These are phyloP conservation scores for Philereme transversata DNA, from an alignment of 2,888 invertebrate species.

Conservation along the genomic window DNA sequence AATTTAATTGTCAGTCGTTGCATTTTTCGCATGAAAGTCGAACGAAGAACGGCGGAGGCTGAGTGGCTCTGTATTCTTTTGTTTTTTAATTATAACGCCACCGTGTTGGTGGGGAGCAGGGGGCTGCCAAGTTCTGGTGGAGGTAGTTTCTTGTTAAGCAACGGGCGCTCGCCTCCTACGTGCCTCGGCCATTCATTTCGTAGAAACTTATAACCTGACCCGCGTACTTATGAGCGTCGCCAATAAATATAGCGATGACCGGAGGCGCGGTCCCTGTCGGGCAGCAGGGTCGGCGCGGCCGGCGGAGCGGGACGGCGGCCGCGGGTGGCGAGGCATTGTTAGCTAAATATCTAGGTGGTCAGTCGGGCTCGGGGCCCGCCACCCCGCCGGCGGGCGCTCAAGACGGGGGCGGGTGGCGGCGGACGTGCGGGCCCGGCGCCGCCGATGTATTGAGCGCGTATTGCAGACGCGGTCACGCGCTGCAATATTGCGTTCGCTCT, in stretches of 20 bases:
- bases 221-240: conserved; percentile 84
- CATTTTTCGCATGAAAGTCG: conserved; percentile 75
- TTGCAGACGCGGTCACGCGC: conserved; percentile 84
- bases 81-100: conserved; percentile 83
- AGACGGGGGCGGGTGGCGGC: conserved; percentile 67
- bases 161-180: conserved; percentile 74
- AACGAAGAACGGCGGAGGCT: conserved; percentile 72
- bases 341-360: conserved; percentile 84
- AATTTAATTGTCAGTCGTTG: conserved; percentile 68
- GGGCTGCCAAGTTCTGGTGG: conserved; percentile 69
- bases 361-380: conserved; percentile 63
- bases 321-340: conserved; percentile 79
- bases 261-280: conserved; percentile 73
- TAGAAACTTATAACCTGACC: conserved; percentile 83
- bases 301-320: conserved; percentile 67
- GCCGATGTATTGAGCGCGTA: conserved; percentile 84
- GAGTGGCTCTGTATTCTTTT: conserved; percentile 82
- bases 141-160: conserved; percentile 80
- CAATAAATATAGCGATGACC: conserved; percentile 84
- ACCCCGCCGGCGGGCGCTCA: conserved; percentile 37
- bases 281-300: conserved; percentile 40
- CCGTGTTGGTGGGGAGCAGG: conserved; percentile 62
- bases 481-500: conserved; percentile 83
- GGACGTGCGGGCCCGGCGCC: conserved; percentile 78
- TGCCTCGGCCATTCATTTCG: conserved; percentile 82